Evolutionary conservation across 2,797 vertebrate genomes (phyloP), one percentile per base, ranked within the genome.

Genomic region (Geranospiza caerulescens): DNA sequence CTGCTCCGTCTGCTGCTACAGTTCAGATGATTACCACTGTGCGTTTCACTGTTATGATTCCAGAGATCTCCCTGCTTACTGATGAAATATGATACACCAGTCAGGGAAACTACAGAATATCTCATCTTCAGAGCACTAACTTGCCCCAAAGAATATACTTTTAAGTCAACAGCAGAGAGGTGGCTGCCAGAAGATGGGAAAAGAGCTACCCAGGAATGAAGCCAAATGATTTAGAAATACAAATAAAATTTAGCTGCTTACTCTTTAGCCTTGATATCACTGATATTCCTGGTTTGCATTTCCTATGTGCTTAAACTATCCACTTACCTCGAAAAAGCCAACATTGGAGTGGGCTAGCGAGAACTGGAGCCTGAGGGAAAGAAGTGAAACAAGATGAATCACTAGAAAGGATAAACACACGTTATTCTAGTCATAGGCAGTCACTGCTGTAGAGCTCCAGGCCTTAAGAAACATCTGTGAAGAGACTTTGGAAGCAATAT

Each of bases 301-400:
- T 78, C 33, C 25, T 71, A 6, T n/a, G 7, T 52, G 44, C 71
- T 90, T 63, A 70, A 91, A 80, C 31, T 75, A 67, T 34, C 40
- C 3, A 1, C 91, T 94, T 97, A 98, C 98, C 97, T 98, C 97
- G 2, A 97, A 97, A 78, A 96, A 94, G 22, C 93, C 95, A 66
- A 80, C 93, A n/a, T 53, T 97, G 84, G 98, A 97, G 44, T 97
- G 93, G 29, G 93, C 96, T 91, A 98, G 58, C 74, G 93, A 96
- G 21, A 98, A 95, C 21, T 92, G 97, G 83, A 98, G 97, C 87
- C 98, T 98, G 94, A 93, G 92, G 86, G 62, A 71, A 95, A 96
- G 71, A 93, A 96, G 29, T 29, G 36, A 56, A 92, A 81, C 27
- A 84, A 90, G 60, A 72, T 63, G 15, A 86, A 36, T 66, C 73